Evolutionary conservation across 2,888 invertebrate genomes (phyloP).

Genomic region (Galerucella calmariensis): DNA sequence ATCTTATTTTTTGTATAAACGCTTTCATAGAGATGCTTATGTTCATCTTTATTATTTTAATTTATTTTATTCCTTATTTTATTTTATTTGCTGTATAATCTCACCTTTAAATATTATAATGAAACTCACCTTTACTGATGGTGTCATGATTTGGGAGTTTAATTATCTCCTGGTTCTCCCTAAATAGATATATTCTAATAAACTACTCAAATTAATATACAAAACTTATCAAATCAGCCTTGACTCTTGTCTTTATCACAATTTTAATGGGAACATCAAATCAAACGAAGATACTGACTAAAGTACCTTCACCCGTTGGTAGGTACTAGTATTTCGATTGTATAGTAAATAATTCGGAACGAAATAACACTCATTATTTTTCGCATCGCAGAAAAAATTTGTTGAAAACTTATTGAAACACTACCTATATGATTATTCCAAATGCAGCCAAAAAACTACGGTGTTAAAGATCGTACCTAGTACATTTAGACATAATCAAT

Average conservation of each 20-base stretch:
- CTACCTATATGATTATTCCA: neutral
- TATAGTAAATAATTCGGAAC: neutral
- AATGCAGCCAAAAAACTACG: neutral
- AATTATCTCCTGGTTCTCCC: neutral
- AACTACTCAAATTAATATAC: neutral
- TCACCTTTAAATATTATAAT: neutral
- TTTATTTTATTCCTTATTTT: too few species aligned
- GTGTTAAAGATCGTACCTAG: neutral
- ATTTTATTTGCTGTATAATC: too few species aligned
- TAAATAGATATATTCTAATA: neutral
- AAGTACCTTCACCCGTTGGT: neutral
- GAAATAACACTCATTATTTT: neutral
- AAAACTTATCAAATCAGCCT: neutral
- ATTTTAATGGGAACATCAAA: neutral
- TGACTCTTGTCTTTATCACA: neutral
- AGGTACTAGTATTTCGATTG: neutral
- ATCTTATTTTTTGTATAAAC: too few species aligned
- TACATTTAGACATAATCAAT: neutral
- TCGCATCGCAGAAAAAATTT: neutral
- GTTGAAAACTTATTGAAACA: neutral
- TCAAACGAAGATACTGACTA: neutral
- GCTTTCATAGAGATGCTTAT: too few species aligned
- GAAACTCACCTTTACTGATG: slow-evolving; percentile 12
- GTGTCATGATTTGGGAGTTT: neutral
- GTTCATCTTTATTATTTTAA: too few species aligned